Evolutionary conservation across 1,140 invertebrate species (phyloP).

Genomic region (Ceratina calcarata): DNA sequence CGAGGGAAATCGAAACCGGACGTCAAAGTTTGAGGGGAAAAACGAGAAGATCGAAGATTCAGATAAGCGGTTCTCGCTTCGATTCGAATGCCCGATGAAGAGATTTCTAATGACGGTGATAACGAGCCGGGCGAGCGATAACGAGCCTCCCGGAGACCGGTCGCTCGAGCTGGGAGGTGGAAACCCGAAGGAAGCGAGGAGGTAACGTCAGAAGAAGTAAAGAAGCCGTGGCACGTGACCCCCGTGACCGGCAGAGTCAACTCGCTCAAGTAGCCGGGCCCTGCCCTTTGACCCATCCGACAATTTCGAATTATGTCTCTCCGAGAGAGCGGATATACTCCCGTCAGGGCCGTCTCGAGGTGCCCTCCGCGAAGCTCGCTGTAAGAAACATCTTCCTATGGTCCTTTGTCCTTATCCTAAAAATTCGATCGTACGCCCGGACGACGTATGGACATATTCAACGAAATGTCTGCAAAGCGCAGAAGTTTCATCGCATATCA

Average conservation of each 20-base stretch:
- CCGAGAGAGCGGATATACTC: constrained; percentile 74
- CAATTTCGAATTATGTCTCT: constrained; percentile 79
- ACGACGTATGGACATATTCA: too few relatives aligned
- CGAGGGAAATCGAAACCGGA: neutral
- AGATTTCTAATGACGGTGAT: constrained; percentile 30
- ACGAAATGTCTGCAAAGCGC: too few relatives aligned
- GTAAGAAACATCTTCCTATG: too few relatives aligned
- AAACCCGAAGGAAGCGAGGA: constrained; percentile 47
- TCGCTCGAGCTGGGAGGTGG: constrained; percentile 8
- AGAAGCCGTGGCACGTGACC: constrained; percentile 78
- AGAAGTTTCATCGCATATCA: too few relatives aligned
- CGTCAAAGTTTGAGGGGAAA: neutral
- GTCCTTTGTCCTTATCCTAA: too few relatives aligned
- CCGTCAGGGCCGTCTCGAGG: constrained; percentile 63
- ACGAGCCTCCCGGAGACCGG: neutral
- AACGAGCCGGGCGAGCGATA: constrained; percentile 22
- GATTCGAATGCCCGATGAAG: neutral
- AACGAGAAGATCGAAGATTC: neutral
- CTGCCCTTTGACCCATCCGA: constrained; percentile 78
- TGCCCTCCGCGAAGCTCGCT: neutral
- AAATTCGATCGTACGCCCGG: too few relatives aligned
- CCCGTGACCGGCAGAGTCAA: constrained; percentile 76
- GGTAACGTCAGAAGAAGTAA: constrained; percentile 57
- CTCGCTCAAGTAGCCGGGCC: constrained; percentile 79
- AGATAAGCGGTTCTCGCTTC: neutral